These are phyloP conservation scores for Noctua janthe DNA, from an alignment of 2,888 invertebrate genomes.

Conservation along the genomic window DNA sequence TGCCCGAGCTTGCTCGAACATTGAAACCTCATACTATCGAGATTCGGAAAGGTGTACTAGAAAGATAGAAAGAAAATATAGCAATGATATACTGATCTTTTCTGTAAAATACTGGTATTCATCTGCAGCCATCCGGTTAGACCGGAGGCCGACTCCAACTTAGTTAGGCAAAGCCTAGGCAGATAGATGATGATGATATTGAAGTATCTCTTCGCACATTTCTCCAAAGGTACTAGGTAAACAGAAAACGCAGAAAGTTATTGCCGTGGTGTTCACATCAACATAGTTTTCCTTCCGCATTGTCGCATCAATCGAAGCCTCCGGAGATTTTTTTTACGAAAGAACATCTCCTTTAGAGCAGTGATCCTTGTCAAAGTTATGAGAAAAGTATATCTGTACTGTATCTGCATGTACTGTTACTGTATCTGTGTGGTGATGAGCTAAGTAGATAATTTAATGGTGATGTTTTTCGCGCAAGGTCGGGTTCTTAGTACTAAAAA, in stretches of 20 bases:
- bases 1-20: constrained; percentile 33
- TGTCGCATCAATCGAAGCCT: neutral
- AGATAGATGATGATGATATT: neutral
- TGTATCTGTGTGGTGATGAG: no score
- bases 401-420: no score
- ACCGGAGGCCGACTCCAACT: neutral
- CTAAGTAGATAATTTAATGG: no score
- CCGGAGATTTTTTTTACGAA: neutral
- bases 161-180: neutral
- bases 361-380: neutral
- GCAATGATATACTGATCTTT: neutral
- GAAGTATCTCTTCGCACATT: neutral
- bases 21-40: constrained; percentile 5
- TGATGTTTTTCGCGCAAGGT: no score
- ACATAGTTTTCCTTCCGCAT: constrained; percentile 1
- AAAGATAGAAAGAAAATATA: neutral
- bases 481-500: no score
- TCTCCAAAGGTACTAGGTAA: neutral
- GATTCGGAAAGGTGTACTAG: neutral
- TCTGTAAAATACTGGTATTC: neutral
- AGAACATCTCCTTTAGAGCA: neutral
- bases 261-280: neutral
- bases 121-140: neutral
- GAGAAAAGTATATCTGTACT: neutral
- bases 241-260: constrained; percentile 4